A percentile compares a stretch with the other conserved stretches of the same genome.
Evolutionary conservation across 2,888 invertebrate species (phyloP).

Genomic region (Epistrophe grossulariae): DNA sequence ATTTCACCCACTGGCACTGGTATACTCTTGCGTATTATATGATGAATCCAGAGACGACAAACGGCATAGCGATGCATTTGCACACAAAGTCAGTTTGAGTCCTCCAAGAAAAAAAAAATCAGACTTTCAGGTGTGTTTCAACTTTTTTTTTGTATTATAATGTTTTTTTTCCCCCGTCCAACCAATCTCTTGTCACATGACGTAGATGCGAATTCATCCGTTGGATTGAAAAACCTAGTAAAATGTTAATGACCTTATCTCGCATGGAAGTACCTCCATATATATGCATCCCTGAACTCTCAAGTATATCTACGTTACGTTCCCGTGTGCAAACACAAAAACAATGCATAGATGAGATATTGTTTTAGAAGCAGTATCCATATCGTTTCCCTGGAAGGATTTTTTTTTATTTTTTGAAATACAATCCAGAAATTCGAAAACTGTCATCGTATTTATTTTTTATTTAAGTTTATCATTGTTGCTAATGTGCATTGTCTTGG

Average conservation of each 20-base stretch:
- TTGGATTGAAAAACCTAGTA: conserved; percentile 49
- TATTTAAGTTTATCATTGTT: conserved; percentile 41
- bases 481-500: conserved; percentile 46
- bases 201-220: conserved; percentile 17
- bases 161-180: neutral
- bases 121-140: conserved; percentile 53
- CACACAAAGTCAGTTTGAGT: conserved; percentile 31
- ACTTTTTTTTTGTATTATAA: neutral
- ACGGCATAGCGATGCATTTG: conserved; percentile 13
- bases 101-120: conserved; percentile 43
- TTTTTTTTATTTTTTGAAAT: conserved; percentile 19
- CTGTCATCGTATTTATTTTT: conserved; percentile 64
- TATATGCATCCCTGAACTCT: conserved; percentile 21
- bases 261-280: conserved; percentile 20
- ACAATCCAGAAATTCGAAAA: conserved; percentile 64
- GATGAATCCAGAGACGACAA: conserved; percentile 41
- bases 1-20: conserved; percentile 50
- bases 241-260: conserved; percentile 74
- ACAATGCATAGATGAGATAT: conserved; percentile 60
- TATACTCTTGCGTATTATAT: neutral
- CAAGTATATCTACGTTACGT: conserved; percentile 12
- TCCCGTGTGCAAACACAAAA: conserved; percentile 35
- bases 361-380: conserved; percentile 21
- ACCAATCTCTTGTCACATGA: conserved; percentile 12
- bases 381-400: conserved; percentile 1